These are phyloP conservation scores for Temnothorax ravouxi DNA, from an alignment of 2,888 invertebrate species.

Conservation along the genomic window DNA sequence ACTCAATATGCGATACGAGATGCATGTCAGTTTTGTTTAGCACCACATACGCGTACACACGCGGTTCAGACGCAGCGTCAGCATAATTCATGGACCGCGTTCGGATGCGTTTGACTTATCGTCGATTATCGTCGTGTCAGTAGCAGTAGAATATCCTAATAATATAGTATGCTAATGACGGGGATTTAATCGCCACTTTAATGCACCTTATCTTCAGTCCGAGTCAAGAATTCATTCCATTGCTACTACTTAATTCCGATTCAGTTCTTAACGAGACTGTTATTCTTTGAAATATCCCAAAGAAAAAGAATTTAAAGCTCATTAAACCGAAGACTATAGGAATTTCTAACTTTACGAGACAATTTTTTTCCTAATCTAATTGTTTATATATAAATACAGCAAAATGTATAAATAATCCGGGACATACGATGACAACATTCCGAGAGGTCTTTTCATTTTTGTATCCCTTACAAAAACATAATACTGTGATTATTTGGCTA, in stretches of 20 bases:
- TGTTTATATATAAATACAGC: not conserved
- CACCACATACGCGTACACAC: not conserved
- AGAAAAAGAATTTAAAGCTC: not conserved
- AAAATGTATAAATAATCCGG: not conserved
- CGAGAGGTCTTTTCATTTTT: not conserved
- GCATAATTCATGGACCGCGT: not conserved
- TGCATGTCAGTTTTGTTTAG: conserved; percentile 23
- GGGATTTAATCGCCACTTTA: not conserved
- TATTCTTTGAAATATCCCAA: not conserved
- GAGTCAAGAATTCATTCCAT: not conserved
- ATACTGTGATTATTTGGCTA: too few relatives aligned
- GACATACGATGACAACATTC: not conserved
- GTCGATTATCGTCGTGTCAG: not conserved
- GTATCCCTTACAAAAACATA: too few relatives aligned
- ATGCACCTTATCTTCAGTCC: not conserved
- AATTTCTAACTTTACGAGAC: not conserved
- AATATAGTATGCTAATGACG: not conserved
- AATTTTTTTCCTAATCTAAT: not conserved
- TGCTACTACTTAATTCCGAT: not conserved
- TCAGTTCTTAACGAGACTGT: not conserved
- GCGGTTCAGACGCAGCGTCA: not conserved
- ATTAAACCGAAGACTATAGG: not conserved
- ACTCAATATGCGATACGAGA: conserved; percentile 30
- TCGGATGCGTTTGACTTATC: not conserved
- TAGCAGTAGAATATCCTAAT: not conserved